phyloP scores from a whole-genome alignment of 2,888 invertebrate species.

The Andricus quercusramuli region DNA sequence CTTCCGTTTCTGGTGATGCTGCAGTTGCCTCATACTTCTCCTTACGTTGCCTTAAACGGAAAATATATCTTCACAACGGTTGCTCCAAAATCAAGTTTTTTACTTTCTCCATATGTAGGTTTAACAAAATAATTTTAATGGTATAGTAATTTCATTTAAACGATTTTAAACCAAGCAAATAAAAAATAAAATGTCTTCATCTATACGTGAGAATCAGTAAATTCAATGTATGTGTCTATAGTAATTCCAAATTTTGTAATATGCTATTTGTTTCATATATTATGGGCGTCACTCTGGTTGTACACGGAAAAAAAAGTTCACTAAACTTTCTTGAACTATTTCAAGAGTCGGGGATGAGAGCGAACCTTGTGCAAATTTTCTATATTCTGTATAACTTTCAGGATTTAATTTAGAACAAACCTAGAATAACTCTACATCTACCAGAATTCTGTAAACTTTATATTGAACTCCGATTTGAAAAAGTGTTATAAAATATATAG shows the following conservation, averaged over 20 bases:
- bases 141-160: neutral
- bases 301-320: no score
- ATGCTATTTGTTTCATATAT: no score
- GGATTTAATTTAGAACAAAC: no score
- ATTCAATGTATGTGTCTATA: neutral
- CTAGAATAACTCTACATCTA: no score
- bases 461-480: no score
- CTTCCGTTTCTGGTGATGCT: conserved; percentile 43
- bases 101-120: conserved; percentile 11
- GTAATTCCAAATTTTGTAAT: neutral
- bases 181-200: neutral
- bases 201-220: neutral
- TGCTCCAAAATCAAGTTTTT: conserved; percentile 12
- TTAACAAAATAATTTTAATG: neutral
- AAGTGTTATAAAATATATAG: no score
- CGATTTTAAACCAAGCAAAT: neutral
- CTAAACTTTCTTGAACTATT: no score
- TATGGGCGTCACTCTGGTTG: neutral
- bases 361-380: no score
- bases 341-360: no score
- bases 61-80: conserved; percentile 25
- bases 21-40: conserved; percentile 32
- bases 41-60: conserved; percentile 31
- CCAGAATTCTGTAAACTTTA: no score
- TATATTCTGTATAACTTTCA: no score